Conservation (phyloP, 2,113 vertebrate genomes). For the Saguinus midas region DNA sequence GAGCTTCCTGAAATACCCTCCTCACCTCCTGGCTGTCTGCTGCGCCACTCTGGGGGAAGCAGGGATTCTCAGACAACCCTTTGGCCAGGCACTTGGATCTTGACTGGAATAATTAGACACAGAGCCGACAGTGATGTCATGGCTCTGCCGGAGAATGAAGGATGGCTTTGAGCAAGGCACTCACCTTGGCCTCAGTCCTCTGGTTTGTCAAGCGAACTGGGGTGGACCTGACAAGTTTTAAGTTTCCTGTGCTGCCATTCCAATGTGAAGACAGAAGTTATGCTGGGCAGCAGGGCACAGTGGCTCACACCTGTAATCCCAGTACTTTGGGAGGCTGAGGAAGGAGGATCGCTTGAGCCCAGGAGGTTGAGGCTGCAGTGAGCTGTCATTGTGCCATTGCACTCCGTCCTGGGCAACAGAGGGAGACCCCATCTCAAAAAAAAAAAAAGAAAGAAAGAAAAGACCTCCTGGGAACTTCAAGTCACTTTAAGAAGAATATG, state of each 20-base stretch:
- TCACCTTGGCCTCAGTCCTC: constrained; percentile 51
- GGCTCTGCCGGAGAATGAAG: constrained; percentile 37
- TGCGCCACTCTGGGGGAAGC: background rate
- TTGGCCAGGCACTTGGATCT: constrained; percentile 56
- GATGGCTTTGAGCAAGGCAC: constrained; percentile 49
- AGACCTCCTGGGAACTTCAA: no score
- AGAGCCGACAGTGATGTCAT: constrained; percentile 71
- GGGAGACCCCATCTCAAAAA: no score
- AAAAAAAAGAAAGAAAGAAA: no score
- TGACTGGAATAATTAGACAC: constrained; percentile 31
- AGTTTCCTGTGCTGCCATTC: background rate
- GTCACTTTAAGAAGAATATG: background rate
- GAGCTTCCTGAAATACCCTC: background rate
- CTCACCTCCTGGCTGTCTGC: background rate
- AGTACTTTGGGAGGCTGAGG: no score
- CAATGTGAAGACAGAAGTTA: background rate
- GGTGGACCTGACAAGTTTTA: background rate
- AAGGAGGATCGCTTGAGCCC: no score
- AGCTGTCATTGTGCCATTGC: no score
- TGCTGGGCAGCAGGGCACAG: background rate
- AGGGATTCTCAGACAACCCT: constrained; percentile 48
- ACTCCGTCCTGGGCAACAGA: no score
- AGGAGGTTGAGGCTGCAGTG: no score
- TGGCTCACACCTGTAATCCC: no score
- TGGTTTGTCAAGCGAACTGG: background rate